Evolutionary conservation across 2,888 invertebrate species (phyloP), one percentile per base, ranked within the genome.

Genomic region (Heliconius ismenius): DNA sequence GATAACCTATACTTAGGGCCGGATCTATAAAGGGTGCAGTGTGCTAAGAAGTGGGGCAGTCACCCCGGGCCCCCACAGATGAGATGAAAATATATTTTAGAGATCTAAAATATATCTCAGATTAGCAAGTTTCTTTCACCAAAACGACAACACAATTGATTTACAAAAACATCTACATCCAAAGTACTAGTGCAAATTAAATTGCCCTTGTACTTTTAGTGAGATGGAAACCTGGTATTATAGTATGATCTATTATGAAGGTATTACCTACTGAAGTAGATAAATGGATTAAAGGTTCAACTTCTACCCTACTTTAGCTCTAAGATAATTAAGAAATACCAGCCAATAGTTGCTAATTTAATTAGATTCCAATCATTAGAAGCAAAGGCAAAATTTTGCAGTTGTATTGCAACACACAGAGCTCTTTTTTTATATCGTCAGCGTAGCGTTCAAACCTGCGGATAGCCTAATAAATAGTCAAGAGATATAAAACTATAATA

Each of bases 271-370:
- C n/a, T 58, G 58, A 32, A 58, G 70, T n/a, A 70, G 70, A 58
- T 70, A 70, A 70, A 70, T n/a, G 70, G 70, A 70, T 70, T 58
- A 70, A 58, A 24, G 28, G 32, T 70, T 32, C 21, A 49, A 43
- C 39, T 39, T 24, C 58, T 58, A 70, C 58, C 58, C 70, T 58
- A 67, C 58, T 70, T 21, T 36, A 70, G 32, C 32, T 70, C 58
- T 70, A 58, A 70, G 58, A 24, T 70, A 70, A 70, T 70, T 32
- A 70, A 32, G 9, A 36, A 36, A 36, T 36, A 15, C 54, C 24
- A 74, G 43, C n/a, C 15, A 24, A 4, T 70, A 24, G 54, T 24
- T 24, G n/a, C 58, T 24, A 70, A 26, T 24, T 58, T 58, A 36
- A 58, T 39, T 67, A 67, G 24, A 39, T 39, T 67, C 39, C 13